Evolutionary conservation across 2,888 invertebrate genomes (phyloP).

Genomic region (Drosophila eohydei): DNA sequence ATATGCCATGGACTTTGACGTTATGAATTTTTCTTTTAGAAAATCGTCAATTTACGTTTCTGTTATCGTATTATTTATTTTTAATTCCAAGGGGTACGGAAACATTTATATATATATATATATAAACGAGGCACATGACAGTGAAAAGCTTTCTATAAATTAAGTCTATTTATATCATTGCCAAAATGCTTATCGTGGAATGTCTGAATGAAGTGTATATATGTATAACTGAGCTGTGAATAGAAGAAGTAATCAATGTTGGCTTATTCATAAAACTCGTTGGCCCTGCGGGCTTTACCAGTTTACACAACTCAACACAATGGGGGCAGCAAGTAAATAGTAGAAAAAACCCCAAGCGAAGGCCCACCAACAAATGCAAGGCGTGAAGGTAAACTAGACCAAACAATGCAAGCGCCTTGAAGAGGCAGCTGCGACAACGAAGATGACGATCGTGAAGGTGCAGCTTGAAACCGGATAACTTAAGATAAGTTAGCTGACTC

Average conservation of each 20-base stretch:
- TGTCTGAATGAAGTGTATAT: constrained; percentile 11
- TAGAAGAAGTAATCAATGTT: constrained; percentile 1
- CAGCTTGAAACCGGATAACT: constrained; percentile 30
- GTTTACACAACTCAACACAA: constrained; percentile 11
- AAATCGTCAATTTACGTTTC: constrained; percentile 3
- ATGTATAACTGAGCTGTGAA: background rate
- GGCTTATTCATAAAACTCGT: constrained; percentile 7
- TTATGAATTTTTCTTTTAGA: constrained; percentile 1
- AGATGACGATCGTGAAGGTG: constrained; percentile 6
- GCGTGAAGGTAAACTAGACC: constrained; percentile 51
- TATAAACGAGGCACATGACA: constrained; percentile 54
- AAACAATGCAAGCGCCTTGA: constrained; percentile 20
- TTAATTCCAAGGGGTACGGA: constrained; percentile 11
- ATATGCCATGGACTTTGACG: constrained; percentile 7
- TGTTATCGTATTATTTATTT: constrained; percentile 3
- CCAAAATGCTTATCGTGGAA: constrained; percentile 48
- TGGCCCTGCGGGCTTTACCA: constrained; percentile 6
- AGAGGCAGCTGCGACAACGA: background rate
- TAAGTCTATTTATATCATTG: constrained; percentile 49
- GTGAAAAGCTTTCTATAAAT: constrained; percentile 46
- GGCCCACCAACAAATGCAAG: constrained; percentile 30
- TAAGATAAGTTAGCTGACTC: constrained; percentile 27
- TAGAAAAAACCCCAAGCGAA: constrained; percentile 21
- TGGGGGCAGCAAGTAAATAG: background rate
- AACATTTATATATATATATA: background rate